These are phyloP conservation scores for Calephelis virginiensis DNA, from an alignment of 1,140 invertebrate genomes.

Conservation along the genomic window DNA sequence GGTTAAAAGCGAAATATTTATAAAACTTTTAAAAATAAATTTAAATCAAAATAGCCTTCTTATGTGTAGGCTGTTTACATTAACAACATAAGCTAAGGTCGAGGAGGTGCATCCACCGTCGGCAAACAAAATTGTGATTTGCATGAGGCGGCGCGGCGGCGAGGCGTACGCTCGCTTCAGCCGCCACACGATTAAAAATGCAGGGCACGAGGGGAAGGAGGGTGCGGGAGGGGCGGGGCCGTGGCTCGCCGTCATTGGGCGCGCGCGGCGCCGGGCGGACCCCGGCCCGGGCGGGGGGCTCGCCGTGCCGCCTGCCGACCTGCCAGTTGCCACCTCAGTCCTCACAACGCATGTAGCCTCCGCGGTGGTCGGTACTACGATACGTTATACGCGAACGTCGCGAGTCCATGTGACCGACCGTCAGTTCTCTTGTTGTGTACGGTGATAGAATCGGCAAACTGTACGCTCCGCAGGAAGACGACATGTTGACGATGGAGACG, in stretches of 20 bases:
- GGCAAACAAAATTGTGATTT: slow-evolving; percentile 75
- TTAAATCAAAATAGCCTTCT: slow-evolving; percentile 20
- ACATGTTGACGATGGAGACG: slow-evolving; percentile 93
- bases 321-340: slow-evolving; percentile 59
- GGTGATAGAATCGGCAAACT: slow-evolving; percentile 81
- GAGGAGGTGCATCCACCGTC: slow-evolving; percentile 63
- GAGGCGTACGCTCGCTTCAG: slow-evolving; percentile 61
- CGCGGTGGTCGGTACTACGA: slow-evolving; percentile 63
- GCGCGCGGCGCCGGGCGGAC: slow-evolving; percentile 29
- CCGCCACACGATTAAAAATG: slow-evolving; percentile 74
- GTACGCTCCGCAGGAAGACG: slow-evolving; percentile 85
- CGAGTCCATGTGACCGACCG: slow-evolving; percentile 73
- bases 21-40: slow-evolving; percentile 11
- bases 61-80: slow-evolving; percentile 37
- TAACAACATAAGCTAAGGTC: slow-evolving; percentile 62
- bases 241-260: slow-evolving; percentile 37
- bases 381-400: slow-evolving; percentile 53
- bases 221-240: slow-evolving; percentile 56
- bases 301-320: slow-evolving; percentile 51
- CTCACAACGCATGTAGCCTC: slow-evolving; percentile 71
- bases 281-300: slow-evolving; percentile 39
- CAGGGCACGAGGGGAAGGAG: slow-evolving; percentile 61
- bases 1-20: neutral
- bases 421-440: slow-evolving; percentile 70
- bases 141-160: slow-evolving; percentile 62